Base-by-base conservation (phyloP, 2,797 vertebrate species). In the Artibeus lituratus region DNA sequence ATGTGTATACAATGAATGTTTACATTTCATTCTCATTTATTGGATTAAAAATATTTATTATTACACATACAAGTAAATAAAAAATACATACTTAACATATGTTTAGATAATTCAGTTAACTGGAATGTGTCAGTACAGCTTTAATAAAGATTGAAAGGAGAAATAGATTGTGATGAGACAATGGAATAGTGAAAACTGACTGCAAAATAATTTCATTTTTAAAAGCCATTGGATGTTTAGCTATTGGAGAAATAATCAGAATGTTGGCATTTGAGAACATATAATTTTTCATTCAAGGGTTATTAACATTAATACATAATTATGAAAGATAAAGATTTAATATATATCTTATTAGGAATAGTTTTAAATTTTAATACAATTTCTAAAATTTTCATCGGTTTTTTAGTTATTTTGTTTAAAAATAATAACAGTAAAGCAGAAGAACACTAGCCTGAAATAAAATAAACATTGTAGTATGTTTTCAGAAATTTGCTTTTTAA, bases 241-340 rank as follows among this genome's bases (percentile, higher is more conserved):
- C 59, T 42, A 74, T 49, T 87, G 10, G 37, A 16, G 44, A 72
- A 81, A 69, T 92, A 47, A 39, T 67, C 21, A 80, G 22, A 86
- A 86, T 44, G 4, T 51, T 95, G 51, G 44, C 78, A 51, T 81
- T 77, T 94, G 62, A 62, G 24, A 92, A 69, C 2, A n/a, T 87
- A 11, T 21, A 65, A 35, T 55, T 2, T 76, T 12, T 80, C 35
- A 57, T 80, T 74, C 29, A 77, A 57, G 85, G 18, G 2, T 15
- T 88, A 32, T 39, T 65, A 81, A 88, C 81, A 72, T 82, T 42
- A 69, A 59, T 73, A 22, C 21, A 37, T 37, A 65, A 42, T 81
- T 47, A 76, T 53, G 26, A 94, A 93, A 93, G 49, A 24, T 47
- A 73, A 95, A 74, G 37, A 74, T 62, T 80, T 74, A 74, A 90